A percentile compares a stretch with the other conserved stretches of the same genome.
Evolutionary conservation across 2,888 invertebrate species (phyloP).

Genomic region (Minunthozetes semirufus): DNA sequence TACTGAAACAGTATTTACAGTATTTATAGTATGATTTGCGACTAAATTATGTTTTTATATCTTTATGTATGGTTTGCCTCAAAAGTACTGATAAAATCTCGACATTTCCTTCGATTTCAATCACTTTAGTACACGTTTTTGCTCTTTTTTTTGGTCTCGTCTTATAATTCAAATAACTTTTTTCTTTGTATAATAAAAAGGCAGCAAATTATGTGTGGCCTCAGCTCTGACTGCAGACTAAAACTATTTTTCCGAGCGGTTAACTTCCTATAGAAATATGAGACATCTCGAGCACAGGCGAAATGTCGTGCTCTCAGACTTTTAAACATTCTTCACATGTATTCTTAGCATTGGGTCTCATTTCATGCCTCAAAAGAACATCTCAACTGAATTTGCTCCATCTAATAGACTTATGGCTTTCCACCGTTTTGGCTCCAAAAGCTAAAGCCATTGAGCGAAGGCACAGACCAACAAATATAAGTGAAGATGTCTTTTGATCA

Average conservation of each 20-base stretch:
- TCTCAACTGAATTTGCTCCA: background rate
- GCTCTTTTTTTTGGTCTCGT: background rate
- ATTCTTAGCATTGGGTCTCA: background rate
- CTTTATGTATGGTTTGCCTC: background rate
- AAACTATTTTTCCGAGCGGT: slow-evolving; percentile 1
- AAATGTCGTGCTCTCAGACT: background rate
- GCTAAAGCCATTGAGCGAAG: background rate
- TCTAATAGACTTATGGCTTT: background rate
- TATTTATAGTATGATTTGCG: slow-evolving; percentile 1
- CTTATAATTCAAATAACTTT: background rate
- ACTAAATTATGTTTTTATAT: slow-evolving; percentile 22
- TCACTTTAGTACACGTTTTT: background rate
- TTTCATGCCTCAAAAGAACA: slow-evolving; percentile 12
- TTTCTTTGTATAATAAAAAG: background rate
- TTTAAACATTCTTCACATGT: slow-evolving; percentile 13
- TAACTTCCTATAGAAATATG: slow-evolving; percentile 24
- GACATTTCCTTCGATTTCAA: slow-evolving; percentile 4
- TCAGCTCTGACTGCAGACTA: background rate
- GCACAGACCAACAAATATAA: background rate
- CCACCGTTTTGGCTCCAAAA: too few relatives aligned
- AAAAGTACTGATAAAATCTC: slow-evolving; percentile 3
- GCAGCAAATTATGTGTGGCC: slow-evolving; percentile 3
- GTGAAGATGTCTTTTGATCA: background rate
- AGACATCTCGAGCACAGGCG: background rate
- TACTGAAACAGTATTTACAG: background rate